A percentile compares a stretch with the other conserved stretches of the same genome.
Conservation (phyloP, 23 tunicate species). For the Diplosoma virens region DNA sequence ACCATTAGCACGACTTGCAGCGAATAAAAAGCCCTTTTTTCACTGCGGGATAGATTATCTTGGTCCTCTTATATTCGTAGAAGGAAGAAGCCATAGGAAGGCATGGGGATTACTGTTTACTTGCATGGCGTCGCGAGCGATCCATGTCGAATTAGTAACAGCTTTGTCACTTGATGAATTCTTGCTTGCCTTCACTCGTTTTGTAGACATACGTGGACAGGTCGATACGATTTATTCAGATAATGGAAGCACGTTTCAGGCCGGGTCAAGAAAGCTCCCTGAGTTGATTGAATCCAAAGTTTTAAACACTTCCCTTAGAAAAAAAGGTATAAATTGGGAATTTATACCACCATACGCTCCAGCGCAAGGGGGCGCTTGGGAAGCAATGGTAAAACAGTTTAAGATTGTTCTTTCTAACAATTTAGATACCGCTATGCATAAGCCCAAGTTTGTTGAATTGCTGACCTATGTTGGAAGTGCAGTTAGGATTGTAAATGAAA, state of each 20-base stretch:
- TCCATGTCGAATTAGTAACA: slow-evolving; percentile 16
- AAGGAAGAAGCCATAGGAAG: background rate
- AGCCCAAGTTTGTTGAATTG: background rate
- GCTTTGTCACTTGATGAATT: background rate
- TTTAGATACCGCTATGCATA: background rate
- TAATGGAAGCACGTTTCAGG: background rate
- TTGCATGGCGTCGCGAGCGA: background rate
- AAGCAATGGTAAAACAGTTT: background rate
- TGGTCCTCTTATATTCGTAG: background rate
- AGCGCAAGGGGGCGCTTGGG: slow-evolving; percentile 11
- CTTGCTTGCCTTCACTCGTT: slow-evolving; percentile 3
- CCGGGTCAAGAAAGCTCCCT: background rate
- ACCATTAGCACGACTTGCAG: background rate
- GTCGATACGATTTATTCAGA: slow-evolving; percentile 10
- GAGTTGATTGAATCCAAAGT: background rate
- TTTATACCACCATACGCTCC: slow-evolving; percentile 11
- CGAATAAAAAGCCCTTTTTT: slow-evolving; percentile 10
- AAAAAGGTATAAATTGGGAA: background rate
- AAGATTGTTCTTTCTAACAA: background rate
- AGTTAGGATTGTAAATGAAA: slow-evolving; percentile 26
- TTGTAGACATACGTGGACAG: background rate
- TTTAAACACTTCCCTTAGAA: background rate
- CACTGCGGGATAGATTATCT: slow-evolving; percentile 10
- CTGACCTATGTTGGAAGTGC: background rate
- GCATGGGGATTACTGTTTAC: slow-evolving; percentile 20